Percentiles rank a stretch among this genome's conserved stretches.
phyloP scores from a whole-genome alignment of 2,113 vertebrate genomes.

The Catagonus wagneri region DNA sequence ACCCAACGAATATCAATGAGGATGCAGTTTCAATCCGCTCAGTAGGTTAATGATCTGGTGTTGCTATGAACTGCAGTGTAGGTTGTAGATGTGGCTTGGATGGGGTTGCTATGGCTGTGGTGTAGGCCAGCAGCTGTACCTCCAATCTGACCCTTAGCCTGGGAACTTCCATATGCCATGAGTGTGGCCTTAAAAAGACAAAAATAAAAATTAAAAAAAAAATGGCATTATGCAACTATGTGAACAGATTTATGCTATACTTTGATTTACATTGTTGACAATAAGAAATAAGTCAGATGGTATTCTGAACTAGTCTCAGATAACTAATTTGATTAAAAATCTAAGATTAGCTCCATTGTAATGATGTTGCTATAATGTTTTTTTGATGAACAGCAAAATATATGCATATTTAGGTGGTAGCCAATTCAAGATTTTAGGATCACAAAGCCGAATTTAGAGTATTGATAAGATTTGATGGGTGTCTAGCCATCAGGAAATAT shows the following conservation, averaged over 20 bases:
- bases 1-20: too few relatives aligned
- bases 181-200: too few relatives aligned
- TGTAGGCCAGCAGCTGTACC: too few relatives aligned
- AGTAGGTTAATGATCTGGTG: too few relatives aligned
- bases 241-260: neutral
- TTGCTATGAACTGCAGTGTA: too few relatives aligned
- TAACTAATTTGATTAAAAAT: slow-evolving; percentile 7
- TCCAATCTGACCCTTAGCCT: too few relatives aligned
- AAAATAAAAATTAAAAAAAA: too few relatives aligned
- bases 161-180: too few relatives aligned
- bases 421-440: neutral
- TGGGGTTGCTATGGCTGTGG: too few relatives aligned
- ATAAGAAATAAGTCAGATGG: neutral
- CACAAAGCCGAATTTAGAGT: slow-evolving; percentile 41
- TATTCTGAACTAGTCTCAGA: slow-evolving; percentile 10
- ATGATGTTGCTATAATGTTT: neutral
- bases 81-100: too few relatives aligned
- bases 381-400: neutral
- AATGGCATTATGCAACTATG: neutral
- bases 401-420: neutral
- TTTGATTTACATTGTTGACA: slow-evolving; percentile 19
- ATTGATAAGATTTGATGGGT: neutral
- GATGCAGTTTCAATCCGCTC: too few relatives aligned
- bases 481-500: slow-evolving; percentile 29
- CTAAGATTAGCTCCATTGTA: neutral